phyloP scores from a whole-genome alignment of 2,113 vertebrate genomes.

The Sander lucioperca region DNA sequence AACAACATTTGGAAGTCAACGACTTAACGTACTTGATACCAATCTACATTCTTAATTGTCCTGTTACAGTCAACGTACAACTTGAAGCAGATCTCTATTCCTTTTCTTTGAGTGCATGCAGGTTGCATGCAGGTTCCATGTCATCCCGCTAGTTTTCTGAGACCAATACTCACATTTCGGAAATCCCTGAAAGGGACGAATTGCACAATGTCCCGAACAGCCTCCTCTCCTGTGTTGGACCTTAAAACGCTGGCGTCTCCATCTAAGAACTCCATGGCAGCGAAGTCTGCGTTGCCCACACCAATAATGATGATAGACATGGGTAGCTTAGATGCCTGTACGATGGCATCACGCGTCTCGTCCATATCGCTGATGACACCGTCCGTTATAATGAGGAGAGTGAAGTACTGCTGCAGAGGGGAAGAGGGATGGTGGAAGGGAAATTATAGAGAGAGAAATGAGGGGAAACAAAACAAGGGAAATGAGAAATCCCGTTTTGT shows the following conservation, averaged over 20 bases:
- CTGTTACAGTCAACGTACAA: neutral
- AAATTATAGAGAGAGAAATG: neutral
- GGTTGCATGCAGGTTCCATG: neutral
- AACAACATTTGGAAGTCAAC: neutral
- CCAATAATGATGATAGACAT: conserved; percentile 99
- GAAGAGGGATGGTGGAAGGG: neutral
- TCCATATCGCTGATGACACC: conserved; percentile 99
- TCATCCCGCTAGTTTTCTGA: neutral
- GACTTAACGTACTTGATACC: neutral
- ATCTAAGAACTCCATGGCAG: conserved; percentile 98
- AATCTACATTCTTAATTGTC: neutral
- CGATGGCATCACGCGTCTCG: conserved; percentile 93
- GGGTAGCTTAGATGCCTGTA: conserved; percentile 95
- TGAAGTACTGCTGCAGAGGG: conserved; percentile 94
- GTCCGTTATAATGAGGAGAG: conserved; percentile 97
- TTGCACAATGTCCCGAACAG: conserved; percentile 94
- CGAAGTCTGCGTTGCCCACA: conserved; percentile 96
- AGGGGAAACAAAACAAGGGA: neutral
- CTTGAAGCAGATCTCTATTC: neutral
- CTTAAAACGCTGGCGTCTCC: conserved; percentile 92
- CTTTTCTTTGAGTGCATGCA: rapidly evolving
- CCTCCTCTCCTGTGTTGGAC: conserved; percentile 94
- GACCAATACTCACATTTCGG: conserved; percentile 89
- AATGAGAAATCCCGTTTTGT: neutral
- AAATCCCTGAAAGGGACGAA: conserved; percentile 99